Base-by-base conservation (phyloP, 2,888 invertebrate species). In the Pollenia labialis region DNA sequence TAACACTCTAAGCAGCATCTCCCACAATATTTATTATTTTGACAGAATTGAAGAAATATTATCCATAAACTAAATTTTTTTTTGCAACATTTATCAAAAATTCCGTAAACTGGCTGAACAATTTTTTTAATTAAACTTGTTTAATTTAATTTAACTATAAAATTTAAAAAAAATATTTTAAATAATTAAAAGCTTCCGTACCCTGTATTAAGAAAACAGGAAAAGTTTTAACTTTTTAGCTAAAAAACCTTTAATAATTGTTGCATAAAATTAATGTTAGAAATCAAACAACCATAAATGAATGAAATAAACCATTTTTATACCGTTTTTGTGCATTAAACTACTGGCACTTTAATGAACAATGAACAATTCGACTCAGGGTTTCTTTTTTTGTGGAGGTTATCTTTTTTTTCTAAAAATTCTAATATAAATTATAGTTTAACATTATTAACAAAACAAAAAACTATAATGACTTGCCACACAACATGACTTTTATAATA, bases 401-500 rank as follows among this genome's bases (percentile, higher is more conserved):
- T 32, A 18, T 1, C 3, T 32, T 4, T 32, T 32, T 32, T 32
- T 32, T 52, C 16, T 8, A 40, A 66, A 66, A 46, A 44, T 40
- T 56, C 56, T 9, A n/a, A 16, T 23, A 66, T 6, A 72, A 62
- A 54, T 64, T 56, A 4, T 69, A 54, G 16, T 40, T 18, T 23
- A 76, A 62, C 18, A 62, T 40, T 52, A 82, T 75, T 50, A 52
- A 46, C 54, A 42, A 62, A 62, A 62, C n/a, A 52, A 62, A 72
- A 40, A 75, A 68, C 50, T 42, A 74, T 74, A 74, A 81, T 66
- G 50, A 66, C 48, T 48, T 71, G 62, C 69, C 69, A 76, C 44
- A 62, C 46, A 60, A 83, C 76, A 76, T 76, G 69, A 83, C 71
- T 56, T 76, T 83, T 76, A 83, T 76, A 76, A 71, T 46, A 23